Percentiles rank a stretch among this genome's conserved stretches.
phyloP scores from a whole-genome alignment of 2,797 vertebrate genomes.

The Garrulus glandarius region DNA sequence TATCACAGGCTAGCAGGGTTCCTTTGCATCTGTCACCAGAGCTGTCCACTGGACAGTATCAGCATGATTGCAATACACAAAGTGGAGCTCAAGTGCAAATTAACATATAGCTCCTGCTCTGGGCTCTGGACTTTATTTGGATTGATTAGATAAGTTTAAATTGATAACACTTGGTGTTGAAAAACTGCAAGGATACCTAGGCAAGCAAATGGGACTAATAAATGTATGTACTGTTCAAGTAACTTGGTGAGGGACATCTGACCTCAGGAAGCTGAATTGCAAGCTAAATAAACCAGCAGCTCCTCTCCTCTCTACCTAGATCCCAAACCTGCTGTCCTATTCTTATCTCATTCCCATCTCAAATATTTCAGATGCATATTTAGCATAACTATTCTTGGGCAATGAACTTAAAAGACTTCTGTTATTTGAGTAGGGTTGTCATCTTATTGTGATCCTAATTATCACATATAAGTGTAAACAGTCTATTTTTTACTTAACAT shows the following conservation, averaged over 20 bases:
- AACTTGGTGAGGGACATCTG: not conserved
- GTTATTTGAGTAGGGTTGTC: conserved; percentile 23
- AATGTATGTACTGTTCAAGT: not conserved
- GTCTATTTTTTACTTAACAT: conserved; percentile 44
- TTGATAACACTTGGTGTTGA: not conserved
- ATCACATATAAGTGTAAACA: not conserved
- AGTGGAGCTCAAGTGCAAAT: not conserved
- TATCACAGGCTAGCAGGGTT: not conserved
- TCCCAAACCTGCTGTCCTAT: not conserved
- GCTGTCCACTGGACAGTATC: not conserved
- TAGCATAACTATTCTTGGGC: not conserved
- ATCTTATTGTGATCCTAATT: conserved; percentile 2
- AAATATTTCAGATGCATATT: not conserved
- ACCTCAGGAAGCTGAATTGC: not conserved
- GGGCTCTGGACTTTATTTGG: not conserved
- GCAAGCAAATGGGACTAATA: not conserved
- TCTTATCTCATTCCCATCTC: not conserved
- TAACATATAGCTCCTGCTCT: not conserved
- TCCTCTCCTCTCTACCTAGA: not conserved
- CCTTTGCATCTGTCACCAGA: not conserved
- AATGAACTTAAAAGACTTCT: not conserved
- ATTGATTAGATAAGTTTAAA: not conserved
- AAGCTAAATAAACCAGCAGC: not conserved
- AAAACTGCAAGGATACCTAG: not conserved
- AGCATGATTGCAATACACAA: not conserved